These are phyloP conservation scores for Poecilia velifera DNA, from an alignment of 2,797 vertebrate species.

Conservation along the genomic window DNA sequence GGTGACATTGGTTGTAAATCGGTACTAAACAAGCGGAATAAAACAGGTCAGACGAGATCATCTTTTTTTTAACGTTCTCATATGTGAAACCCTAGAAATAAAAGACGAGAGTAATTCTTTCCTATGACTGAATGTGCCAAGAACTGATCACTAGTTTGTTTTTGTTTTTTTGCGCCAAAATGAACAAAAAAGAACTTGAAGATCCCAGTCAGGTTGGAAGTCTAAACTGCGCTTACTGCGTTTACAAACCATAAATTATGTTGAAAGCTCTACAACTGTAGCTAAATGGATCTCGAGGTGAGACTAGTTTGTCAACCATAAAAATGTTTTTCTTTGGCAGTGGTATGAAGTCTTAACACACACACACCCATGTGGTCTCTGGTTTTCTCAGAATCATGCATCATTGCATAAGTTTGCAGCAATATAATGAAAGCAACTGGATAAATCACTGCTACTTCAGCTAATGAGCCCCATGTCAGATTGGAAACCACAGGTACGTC, in stretches of 20 bases:
- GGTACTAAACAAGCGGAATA: not conserved
- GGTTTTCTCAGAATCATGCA: slow-evolving; percentile 6
- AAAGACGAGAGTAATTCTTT: not conserved
- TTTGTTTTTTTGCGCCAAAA: not conserved
- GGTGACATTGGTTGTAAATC: not conserved
- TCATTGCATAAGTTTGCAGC: slow-evolving; percentile 41
- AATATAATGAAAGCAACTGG: slow-evolving; percentile 34
- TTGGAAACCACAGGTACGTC: slow-evolving; percentile 64
- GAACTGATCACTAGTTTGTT: not conserved
- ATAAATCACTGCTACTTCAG: slow-evolving; percentile 59
- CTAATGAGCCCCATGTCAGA: slow-evolving; percentile 54
- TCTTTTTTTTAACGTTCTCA: not conserved
- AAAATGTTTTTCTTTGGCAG: slow-evolving; percentile 9
- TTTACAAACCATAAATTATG: slow-evolving; percentile 4
- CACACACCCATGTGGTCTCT: not conserved
- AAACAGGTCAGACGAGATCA: not conserved
- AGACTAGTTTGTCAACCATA: slow-evolving; percentile 30
- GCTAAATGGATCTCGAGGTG: slow-evolving; percentile 19
- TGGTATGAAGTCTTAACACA: slow-evolving; percentile 2
- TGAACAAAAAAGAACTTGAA: not conserved
- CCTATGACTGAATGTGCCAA: not conserved
- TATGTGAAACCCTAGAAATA: not conserved
- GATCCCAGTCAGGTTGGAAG: not conserved
- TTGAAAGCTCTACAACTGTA: slow-evolving; percentile 8
- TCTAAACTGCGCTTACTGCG: not conserved